These are phyloP conservation scores for Pammene fasciana DNA, from an alignment of 2,888 invertebrate species.

Conservation along the genomic window DNA sequence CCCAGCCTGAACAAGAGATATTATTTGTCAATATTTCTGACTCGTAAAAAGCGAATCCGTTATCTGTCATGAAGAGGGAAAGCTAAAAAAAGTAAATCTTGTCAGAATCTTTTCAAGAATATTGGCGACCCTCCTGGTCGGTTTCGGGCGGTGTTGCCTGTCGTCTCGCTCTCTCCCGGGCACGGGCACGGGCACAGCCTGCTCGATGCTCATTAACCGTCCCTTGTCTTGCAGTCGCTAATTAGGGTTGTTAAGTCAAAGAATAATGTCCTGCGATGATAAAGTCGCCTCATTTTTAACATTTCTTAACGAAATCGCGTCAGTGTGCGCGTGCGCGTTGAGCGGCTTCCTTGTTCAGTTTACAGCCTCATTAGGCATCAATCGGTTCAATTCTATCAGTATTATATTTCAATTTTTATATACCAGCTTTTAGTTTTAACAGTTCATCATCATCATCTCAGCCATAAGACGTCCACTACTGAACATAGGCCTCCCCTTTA, in stretches of 20 bases:
- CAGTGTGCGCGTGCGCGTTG: too few species aligned
- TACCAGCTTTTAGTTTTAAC: too few species aligned
- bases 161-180: slow-evolving; percentile 23
- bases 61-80: slow-evolving; percentile 35
- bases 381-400: too few species aligned
- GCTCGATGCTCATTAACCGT: slow-evolving; percentile 17
- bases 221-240: slow-evolving; percentile 35
- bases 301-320: slow-evolving; percentile 8
- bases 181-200: neutral
- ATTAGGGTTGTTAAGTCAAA: slow-evolving; percentile 38
- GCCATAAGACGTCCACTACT: too few species aligned
- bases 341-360: neutral
- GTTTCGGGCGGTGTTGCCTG: slow-evolving; percentile 1
- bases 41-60: slow-evolving; percentile 26
- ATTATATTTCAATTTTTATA: too few species aligned
- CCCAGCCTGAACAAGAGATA: slow-evolving; percentile 12
- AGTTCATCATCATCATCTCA: too few species aligned
- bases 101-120: slow-evolving; percentile 19
- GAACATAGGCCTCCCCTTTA: too few species aligned
- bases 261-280: slow-evolving; percentile 32
- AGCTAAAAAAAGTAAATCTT: slow-evolving; percentile 36
- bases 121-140: slow-evolving; percentile 16
- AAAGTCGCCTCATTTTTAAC: slow-evolving; percentile 14
- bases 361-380: neutral
- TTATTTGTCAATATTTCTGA: slow-evolving; percentile 27